Evolutionary conservation across 2,888 invertebrate genomes (phyloP).

Genomic region (Hemicrepidius hirtus): DNA sequence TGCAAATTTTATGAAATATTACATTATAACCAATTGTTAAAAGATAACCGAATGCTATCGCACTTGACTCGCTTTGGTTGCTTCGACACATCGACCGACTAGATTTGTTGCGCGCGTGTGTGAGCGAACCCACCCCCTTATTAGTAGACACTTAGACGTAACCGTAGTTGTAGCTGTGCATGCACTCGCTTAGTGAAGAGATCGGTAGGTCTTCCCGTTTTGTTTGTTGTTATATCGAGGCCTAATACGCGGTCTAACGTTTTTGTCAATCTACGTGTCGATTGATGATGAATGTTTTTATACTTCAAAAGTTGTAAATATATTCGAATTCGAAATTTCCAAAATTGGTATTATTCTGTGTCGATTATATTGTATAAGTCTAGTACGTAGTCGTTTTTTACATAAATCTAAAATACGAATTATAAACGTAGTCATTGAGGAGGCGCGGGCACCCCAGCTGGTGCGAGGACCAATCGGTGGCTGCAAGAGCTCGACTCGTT

Average conservation of each 20-base stretch:
- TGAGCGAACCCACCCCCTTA: constrained; percentile 61
- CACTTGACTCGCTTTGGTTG: constrained; percentile 61
- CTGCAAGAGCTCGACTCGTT: constrained; percentile 61
- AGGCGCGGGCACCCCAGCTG: constrained; percentile 68
- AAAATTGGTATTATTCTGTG: constrained; percentile 67
- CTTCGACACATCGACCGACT: constrained; percentile 67
- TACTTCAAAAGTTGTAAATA: constrained; percentile 56
- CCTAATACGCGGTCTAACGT: constrained; percentile 65
- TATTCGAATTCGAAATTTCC: constrained; percentile 61
- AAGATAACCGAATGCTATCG: constrained; percentile 68
- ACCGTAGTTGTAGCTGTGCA: constrained; percentile 59
- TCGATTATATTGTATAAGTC: constrained; percentile 67
- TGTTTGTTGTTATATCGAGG: constrained; percentile 63
- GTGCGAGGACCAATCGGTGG: constrained; percentile 71
- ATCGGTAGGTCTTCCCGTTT: constrained; percentile 63
- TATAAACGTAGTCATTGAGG: constrained; percentile 66
- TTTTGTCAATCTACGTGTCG: constrained; percentile 45
- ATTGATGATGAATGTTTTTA: constrained; percentile 48
- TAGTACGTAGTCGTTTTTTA: constrained; percentile 70
- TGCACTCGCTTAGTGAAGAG: constrained; percentile 60
- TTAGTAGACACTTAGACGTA: constrained; percentile 48
- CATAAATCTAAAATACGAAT: constrained; percentile 65
- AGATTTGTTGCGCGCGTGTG: constrained; percentile 68
- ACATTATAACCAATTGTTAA: constrained; percentile 70
- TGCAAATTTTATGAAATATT: constrained; percentile 81